Evolutionary conservation across 2,113 vertebrate species (phyloP).

Genomic region (Halcyon malimbica): DNA sequence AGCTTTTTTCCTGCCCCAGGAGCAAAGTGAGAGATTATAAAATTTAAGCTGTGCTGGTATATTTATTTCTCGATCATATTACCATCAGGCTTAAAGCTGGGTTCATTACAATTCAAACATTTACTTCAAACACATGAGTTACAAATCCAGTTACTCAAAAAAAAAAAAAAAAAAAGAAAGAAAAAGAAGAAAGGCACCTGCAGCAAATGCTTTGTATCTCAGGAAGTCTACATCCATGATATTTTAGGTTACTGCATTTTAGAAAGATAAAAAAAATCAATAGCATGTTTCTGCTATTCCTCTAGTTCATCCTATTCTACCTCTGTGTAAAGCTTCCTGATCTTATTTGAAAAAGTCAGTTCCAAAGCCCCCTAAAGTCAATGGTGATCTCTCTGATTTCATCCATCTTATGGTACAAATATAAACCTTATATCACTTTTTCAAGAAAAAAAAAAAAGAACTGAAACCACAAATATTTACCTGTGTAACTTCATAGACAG

Average conservation of each 20-base stretch:
- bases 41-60: not conserved
- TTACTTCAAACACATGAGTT: not conserved
- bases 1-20: not conserved
- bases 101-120: not conserved
- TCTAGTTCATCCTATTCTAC: not conserved
- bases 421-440: not conserved
- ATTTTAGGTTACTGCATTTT: not conserved
- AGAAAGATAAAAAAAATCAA: not conserved
- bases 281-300: not conserved
- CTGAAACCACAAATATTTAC: not conserved
- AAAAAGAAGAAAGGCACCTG: not conserved
- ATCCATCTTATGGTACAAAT: not conserved
- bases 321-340: not conserved
- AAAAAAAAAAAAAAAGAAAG: not conserved
- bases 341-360: not conserved
- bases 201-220: not conserved
- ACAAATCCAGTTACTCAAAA: not conserved
- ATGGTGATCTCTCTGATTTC: not conserved
- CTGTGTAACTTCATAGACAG: not conserved
- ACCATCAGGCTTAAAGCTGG: not conserved
- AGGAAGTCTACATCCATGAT: not conserved
- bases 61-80: not conserved
- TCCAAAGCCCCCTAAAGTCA: not conserved
- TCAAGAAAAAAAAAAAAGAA: not conserved
- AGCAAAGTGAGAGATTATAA: not conserved